Evolutionary conservation across 2,797 vertebrate species (phyloP).

Genomic region (Urosaurus nigricauda): DNA sequence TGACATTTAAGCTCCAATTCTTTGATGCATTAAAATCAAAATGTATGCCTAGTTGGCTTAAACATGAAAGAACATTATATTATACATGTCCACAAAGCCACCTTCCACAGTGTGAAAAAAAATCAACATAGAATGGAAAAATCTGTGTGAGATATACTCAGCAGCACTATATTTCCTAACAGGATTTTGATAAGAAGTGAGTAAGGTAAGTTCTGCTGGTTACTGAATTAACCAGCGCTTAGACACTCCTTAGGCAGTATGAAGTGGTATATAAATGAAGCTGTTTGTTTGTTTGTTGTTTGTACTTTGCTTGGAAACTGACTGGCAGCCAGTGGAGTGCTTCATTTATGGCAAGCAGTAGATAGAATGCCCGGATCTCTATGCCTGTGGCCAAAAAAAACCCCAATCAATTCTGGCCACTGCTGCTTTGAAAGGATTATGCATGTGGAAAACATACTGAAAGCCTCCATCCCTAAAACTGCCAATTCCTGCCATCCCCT

Average conservation of each 20-base stretch:
- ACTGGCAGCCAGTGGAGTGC: too few species aligned
- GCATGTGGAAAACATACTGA: background rate
- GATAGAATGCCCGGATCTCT: background rate
- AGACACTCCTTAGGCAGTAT: too few species aligned
- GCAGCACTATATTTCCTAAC: background rate
- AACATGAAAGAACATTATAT: background rate
- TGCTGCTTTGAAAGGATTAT: too few species aligned
- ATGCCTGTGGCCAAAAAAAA: too few species aligned
- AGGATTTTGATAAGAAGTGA: background rate
- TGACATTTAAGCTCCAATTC: background rate
- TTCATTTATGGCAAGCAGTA: background rate
- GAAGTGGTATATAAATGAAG: too few species aligned
- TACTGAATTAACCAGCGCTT: too few species aligned
- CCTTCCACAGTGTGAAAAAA: background rate
- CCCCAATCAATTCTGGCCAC: background rate
- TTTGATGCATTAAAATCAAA: background rate
- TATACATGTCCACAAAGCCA: conserved; percentile 39
- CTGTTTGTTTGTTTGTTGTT: too few species aligned
- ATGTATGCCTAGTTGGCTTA: background rate
- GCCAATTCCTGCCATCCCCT: background rate
- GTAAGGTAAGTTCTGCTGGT: background rate
- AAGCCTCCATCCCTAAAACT: background rate
- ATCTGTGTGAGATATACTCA: background rate
- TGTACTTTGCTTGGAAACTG: too few species aligned
- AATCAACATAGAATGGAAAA: background rate